These are phyloP conservation scores for Ophioninae sp. DNA, from an alignment of 2,888 invertebrate species.

Conservation along the genomic window DNA sequence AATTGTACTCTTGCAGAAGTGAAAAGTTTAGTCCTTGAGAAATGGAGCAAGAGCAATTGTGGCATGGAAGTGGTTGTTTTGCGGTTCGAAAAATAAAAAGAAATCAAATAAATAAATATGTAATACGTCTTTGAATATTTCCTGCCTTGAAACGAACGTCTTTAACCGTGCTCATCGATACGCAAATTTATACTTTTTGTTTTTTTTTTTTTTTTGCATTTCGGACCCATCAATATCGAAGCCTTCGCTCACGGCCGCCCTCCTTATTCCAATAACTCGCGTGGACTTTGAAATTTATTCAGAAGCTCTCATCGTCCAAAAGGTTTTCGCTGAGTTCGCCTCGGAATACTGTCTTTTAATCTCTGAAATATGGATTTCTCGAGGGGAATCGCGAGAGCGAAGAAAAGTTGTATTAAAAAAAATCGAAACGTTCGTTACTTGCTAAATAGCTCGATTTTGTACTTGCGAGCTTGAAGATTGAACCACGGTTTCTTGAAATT, in stretches of 20 bases:
- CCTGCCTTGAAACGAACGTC: not conserved
- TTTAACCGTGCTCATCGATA: not conserved
- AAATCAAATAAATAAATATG: no score
- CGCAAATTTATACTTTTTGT: not conserved
- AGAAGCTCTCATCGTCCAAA: not conserved
- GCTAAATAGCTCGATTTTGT: no score
- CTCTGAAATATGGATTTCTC: no score
- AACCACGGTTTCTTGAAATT: no score
- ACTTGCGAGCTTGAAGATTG: no score
- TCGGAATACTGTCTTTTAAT: not conserved
- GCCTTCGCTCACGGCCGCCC: no score
- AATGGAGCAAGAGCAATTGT: not conserved
- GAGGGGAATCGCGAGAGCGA: no score
- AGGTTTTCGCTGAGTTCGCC: not conserved
- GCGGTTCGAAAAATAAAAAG: not conserved
- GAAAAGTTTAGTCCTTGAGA: not conserved
- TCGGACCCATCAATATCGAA: no score
- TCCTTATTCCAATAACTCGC: not conserved
- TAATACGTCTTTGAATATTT: not conserved
- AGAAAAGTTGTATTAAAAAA: no score
- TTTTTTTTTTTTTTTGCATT: no score
- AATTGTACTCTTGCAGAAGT: not conserved
- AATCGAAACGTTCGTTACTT: no score
- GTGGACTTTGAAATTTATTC: not conserved
- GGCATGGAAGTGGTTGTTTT: not conserved